These are phyloP conservation scores for Chlorodrepanis virens DNA, from an alignment of 2,113 vertebrate genomes.

Conservation along the genomic window DNA sequence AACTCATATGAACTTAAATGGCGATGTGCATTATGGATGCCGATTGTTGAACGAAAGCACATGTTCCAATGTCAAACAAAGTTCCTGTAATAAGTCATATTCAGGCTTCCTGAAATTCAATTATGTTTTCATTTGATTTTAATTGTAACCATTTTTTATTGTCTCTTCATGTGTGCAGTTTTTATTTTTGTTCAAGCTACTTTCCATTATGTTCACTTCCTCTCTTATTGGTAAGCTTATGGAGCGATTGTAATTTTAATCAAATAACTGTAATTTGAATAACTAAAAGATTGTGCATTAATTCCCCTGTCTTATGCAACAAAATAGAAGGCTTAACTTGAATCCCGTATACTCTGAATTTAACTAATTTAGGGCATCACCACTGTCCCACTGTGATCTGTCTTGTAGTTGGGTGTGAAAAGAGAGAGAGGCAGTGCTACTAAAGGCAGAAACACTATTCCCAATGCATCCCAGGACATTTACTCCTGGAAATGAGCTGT, in stretches of 20 bases:
- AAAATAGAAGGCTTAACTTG: background rate
- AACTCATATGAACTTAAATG: background rate
- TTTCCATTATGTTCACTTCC: background rate
- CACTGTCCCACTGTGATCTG: background rate
- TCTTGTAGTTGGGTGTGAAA: background rate
- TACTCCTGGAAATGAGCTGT: background rate
- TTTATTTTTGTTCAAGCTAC: background rate
- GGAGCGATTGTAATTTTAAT: slow-evolving; percentile 28
- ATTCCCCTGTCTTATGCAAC: background rate
- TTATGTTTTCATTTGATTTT: slow-evolving; percentile 23
- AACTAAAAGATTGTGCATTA: background rate
- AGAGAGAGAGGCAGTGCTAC: background rate
- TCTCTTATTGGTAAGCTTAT: background rate
- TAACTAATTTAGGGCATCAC: background rate
- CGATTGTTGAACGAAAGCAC: slow-evolving; percentile 10
- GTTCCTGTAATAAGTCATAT: background rate
- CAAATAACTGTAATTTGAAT: background rate
- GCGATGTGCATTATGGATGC: background rate
- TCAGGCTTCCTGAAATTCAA: background rate
- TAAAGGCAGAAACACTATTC: background rate
- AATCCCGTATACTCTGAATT: background rate
- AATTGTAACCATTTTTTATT: background rate
- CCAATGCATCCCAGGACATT: background rate
- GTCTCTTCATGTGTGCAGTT: background rate
- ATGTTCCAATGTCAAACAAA: background rate